These are phyloP conservation scores for Rhabdornis inornatus DNA, from an alignment of 2,113 vertebrate species.

Conservation along the genomic window DNA sequence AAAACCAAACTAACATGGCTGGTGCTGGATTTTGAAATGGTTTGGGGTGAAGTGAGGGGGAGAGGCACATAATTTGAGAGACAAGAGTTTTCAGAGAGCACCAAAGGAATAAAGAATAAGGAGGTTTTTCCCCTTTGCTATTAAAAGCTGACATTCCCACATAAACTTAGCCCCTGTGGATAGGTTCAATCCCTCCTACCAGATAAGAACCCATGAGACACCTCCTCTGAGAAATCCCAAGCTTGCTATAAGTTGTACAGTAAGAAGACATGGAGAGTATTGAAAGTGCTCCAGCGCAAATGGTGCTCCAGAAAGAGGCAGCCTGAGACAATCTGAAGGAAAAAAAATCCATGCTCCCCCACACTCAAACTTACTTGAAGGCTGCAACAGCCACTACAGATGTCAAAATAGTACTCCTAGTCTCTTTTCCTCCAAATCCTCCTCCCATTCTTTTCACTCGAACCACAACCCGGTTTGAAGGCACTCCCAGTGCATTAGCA, in stretches of 20 bases:
- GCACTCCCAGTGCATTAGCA: slow-evolving; percentile 84
- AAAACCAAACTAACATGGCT: background rate
- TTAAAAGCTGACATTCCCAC: background rate
- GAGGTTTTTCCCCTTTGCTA: rapidly evolving
- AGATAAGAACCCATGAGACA: background rate
- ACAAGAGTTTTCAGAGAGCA: background rate
- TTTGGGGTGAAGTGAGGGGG: background rate
- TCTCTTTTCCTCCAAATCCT: slow-evolving; percentile 97
- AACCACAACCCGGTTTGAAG: slow-evolving; percentile 83
- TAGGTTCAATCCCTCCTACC: background rate
- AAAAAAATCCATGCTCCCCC: background rate
- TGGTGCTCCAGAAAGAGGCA: background rate
- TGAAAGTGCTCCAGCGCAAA: background rate
- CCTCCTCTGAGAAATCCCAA: background rate
- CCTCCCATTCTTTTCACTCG: slow-evolving; percentile 95
- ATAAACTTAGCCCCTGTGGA: background rate
- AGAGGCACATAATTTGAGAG: background rate
- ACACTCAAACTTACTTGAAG: slow-evolving; percentile 77
- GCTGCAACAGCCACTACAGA: slow-evolving; percentile 89
- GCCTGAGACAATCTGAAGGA: background rate
- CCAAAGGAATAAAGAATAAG: background rate
- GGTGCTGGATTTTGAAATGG: background rate
- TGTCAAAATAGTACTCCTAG: slow-evolving; percentile 78
- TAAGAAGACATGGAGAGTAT: background rate
- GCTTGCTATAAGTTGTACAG: background rate